Evolutionary conservation across 2,113 vertebrate species (phyloP), one percentile per base, ranked within the genome.

Genomic region (Pipra filicauda): DNA sequence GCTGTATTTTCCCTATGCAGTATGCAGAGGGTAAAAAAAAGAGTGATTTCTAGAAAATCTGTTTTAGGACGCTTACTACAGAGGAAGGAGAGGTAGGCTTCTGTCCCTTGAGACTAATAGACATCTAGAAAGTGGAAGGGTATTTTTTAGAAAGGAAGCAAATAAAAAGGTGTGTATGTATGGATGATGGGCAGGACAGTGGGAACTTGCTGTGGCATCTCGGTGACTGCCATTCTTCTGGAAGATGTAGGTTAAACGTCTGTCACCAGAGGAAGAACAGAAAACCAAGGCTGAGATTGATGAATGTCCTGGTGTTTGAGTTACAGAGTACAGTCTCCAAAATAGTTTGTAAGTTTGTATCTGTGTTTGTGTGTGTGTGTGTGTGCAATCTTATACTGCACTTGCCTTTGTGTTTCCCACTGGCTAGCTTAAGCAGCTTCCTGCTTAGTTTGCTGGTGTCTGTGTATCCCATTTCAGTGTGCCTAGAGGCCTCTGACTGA

Each of bases 401-500:
- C 91, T 95, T 95, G 93, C 89, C 52, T 92, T 54, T 75, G 43
- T 85, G 43, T 82, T 95, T 85, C 44, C 65, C 43, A 52, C 67
- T 69, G 57, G 44, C 49, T 84, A 48, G 76, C 41, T 91, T 64
- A 52, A 91, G 73, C 41, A 77, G 73, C 70, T 78, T 88, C 61
- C 65, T 82, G 39, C 74, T 86, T 87, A 67, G 86, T 89, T 83
- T 91, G 72, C 78, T 88, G 71, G 39, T 87, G 91, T 74, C 69
- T 92, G 64, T 2, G 5, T 86, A 72, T 87, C 67, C 76, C 57
- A 28, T 95, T 97, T 89, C 73, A 87, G 4, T 44, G 43, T 85
- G 95, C 93, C 83, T 46, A 12, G 58, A 86, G 83, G 92, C 79
- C 52, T 86, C 89, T 81, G 93, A 91, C 90, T 93, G 88, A 96